Evolutionary conservation across 2,888 invertebrate genomes (phyloP), one percentile per base, ranked within the genome.

Genomic region (Nemapogon koenigi): DNA sequence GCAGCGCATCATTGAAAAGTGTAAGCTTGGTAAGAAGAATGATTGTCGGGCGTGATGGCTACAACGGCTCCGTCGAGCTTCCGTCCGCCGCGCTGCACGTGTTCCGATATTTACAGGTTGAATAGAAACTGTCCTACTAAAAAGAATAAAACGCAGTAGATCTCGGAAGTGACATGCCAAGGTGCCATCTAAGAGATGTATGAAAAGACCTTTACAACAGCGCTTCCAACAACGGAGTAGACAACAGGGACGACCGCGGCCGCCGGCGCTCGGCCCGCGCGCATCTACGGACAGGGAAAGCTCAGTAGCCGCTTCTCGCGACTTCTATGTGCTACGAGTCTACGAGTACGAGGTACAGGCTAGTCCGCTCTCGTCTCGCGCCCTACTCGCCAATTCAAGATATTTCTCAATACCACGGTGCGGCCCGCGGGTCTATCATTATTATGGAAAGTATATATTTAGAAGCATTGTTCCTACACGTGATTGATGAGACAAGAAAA

Each of bases 171-270:
- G 63, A 71, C 78, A 78, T 78, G 78, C 78, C 78, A 78, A 75
- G 68, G 78, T 76, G 78, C 79, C 78, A 59, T 76, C 79, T 78
- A 78, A 73, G 67, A 75, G 73, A 78, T 75, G 62, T 64, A 64
- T 70, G 75, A 70, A 60, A 68, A 63, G 78, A 79, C 78, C 78
- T 75, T 71, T 75, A 63, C 69, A 79, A 78, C 69, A 78, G 76
- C 73, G 68, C 71, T 66, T 82, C 81, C 69, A 82, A 81, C 75
- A 71, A 79, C 69, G 75, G 58, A 72, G 75, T 58, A 79, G 75
- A 61, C 79, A 76, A 79, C 79, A 73, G 68, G 79, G 68, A 65
- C 67, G 75, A 66, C 70, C 69, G n/a, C n/a, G n/a, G n/a, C n/a
- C n/a, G 64, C 67, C 68, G 64, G 66, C 69, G 61, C 70, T 65